phyloP scores from a whole-genome alignment of 2,113 vertebrate genomes.

The Myotis brandtii region DNA sequence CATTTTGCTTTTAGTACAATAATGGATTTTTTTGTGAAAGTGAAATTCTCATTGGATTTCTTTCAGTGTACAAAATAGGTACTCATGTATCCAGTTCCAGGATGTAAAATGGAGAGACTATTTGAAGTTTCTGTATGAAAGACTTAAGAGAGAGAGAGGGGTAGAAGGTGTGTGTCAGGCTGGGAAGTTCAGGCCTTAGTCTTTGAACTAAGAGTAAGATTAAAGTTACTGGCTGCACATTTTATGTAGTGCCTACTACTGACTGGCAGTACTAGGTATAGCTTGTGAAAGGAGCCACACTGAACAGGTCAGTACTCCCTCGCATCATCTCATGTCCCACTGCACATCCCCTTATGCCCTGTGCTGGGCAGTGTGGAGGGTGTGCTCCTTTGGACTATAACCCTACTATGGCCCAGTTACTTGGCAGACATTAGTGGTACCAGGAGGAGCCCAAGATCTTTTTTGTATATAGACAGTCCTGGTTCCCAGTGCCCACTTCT shows the following conservation, averaged over 20 bases:
- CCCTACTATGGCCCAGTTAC: background rate
- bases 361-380: background rate
- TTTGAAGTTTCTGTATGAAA: background rate
- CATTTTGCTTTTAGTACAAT: background rate
- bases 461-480: slow-evolving; percentile 11
- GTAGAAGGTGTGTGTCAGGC: background rate
- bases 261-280: background rate
- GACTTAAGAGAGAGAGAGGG: background rate
- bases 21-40: background rate
- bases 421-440: background rate
- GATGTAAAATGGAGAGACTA: background rate
- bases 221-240: background rate
- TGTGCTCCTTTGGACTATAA: background rate
- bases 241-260: background rate
- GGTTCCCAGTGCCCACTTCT: background rate
- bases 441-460: background rate
- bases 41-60: background rate
- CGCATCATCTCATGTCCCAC: background rate
- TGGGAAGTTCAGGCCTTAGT: slow-evolving; percentile 5
- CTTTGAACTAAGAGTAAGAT: background rate
- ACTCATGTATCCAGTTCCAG: background rate
- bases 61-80: background rate
- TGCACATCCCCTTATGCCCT: background rate
- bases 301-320: background rate
- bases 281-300: slow-evolving; percentile 18